Conservation (phyloP, 2,797 vertebrate genomes). For the Dipus sagitta region DNA sequence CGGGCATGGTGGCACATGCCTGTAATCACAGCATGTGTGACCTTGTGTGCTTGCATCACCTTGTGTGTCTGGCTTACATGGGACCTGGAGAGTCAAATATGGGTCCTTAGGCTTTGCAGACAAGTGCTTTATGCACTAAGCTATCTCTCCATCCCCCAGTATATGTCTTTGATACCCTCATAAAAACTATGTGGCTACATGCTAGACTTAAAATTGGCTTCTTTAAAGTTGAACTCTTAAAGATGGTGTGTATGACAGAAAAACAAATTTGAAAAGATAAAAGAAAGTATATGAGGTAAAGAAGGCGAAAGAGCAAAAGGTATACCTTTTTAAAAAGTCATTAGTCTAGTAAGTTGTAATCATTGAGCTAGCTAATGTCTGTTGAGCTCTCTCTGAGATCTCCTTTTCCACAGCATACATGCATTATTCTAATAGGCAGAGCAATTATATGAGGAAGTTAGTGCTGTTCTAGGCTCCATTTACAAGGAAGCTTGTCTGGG, state of each 20-base stretch:
- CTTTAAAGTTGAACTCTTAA: conserved; percentile 24
- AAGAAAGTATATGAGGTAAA: background rate
- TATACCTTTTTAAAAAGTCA: background rate
- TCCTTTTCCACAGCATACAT: background rate
- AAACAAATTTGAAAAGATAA: background rate
- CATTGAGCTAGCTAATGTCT: background rate
- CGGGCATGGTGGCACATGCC: background rate
- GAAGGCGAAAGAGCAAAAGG: background rate
- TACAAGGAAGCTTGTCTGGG: background rate
- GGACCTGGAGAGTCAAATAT: too few species aligned
- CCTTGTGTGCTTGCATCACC: too few species aligned
- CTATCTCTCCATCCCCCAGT: background rate
- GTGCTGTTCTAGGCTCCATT: background rate
- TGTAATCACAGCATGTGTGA: background rate
- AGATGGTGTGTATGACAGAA: background rate
- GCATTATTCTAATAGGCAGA: background rate
- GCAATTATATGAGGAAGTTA: background rate
- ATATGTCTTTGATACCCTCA: background rate
- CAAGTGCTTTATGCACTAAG: too few species aligned
- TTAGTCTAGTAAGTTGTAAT: background rate
- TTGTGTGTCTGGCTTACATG: too few species aligned
- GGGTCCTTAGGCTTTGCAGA: too few species aligned
- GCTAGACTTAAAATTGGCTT: background rate
- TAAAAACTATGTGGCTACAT: background rate
- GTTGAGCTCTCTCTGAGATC: background rate